Base-by-base conservation (phyloP, 2,113 vertebrate genomes). In the Amblyornis subalaris region DNA sequence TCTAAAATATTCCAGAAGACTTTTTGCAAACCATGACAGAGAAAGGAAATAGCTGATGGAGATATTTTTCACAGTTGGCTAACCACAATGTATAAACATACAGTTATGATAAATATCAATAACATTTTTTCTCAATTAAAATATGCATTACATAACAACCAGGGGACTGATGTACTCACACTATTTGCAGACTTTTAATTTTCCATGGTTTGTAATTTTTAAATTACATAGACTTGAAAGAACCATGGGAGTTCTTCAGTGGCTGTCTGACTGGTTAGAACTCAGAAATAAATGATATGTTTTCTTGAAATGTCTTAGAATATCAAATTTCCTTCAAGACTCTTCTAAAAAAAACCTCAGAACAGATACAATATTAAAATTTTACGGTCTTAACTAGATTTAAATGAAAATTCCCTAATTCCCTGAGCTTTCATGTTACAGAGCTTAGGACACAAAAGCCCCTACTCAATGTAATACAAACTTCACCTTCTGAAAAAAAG, bases 1-100 rank as follows among this genome's bases (percentile, higher is more conserved):
- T 65, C 76, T 96, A 96, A 96, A 95, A 90, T 93, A 94, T 93
- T 95, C 94, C 93, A 96, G 83, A 93, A 92, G 57, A 79, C 57
- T 81, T 96, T 87, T 85, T 90, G 75, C 65, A 92, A 92, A 90
- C 61, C 29, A 18, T 87, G 70, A 71, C 86, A 93, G 73, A 85
- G 86, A 94, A 92, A 87, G 92, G 91, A 95, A 96, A 94, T 96
- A 96, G 76, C 80, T 91, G 84, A 91, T 85, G 86, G 53, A 93
- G 80, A 85, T 90, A 85, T 74, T 94, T 94, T 95, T 94, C 66
- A 81, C 92, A 92, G 91, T 78, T 95, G 93, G 48, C 57, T 92
- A 95, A 72, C 76, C 91, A 91, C 86, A 82, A 78, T 61, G 44
- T 65, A 65, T 90, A 94, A 95, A 94, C 69, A 89, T 69, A 89